These are phyloP conservation scores for Numenius phaeopus DNA, from an alignment of 2,797 vertebrate genomes.

Conservation along the genomic window DNA sequence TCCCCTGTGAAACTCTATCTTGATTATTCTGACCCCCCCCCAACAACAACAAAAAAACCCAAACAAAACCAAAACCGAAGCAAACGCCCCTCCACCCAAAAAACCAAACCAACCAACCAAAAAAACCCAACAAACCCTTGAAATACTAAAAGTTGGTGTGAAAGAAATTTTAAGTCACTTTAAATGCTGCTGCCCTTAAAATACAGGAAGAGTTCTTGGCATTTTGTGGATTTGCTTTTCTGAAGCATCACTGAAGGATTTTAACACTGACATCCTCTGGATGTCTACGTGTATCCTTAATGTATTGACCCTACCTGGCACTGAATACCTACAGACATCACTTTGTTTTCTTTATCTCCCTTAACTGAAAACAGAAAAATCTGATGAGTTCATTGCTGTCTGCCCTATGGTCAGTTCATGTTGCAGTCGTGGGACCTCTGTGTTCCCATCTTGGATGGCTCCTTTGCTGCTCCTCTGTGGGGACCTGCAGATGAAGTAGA, in stretches of 20 bases:
- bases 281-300: not conserved
- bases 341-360: not conserved
- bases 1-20: not conserved
- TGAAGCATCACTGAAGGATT: not conserved
- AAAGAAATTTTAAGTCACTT: not conserved
- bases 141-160: not conserved
- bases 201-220: not conserved
- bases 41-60: not conserved
- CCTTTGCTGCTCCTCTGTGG: not conserved
- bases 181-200: not conserved
- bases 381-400: not conserved
- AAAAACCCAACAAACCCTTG: not conserved
- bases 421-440: fast-evolving
- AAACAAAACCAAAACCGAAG: not conserved
- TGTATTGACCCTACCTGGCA: not conserved
- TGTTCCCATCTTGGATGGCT: fast-evolving
- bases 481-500: not conserved
- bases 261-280: not conserved
- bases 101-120: not conserved
- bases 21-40: not conserved
- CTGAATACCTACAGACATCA: not conserved
- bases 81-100: fast-evolving
- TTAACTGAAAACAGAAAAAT: not conserved
- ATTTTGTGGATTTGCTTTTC: not conserved
- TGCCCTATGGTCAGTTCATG: fast-evolving